Conservation (phyloP, 2,888 invertebrate species). For the Neria commutata region DNA sequence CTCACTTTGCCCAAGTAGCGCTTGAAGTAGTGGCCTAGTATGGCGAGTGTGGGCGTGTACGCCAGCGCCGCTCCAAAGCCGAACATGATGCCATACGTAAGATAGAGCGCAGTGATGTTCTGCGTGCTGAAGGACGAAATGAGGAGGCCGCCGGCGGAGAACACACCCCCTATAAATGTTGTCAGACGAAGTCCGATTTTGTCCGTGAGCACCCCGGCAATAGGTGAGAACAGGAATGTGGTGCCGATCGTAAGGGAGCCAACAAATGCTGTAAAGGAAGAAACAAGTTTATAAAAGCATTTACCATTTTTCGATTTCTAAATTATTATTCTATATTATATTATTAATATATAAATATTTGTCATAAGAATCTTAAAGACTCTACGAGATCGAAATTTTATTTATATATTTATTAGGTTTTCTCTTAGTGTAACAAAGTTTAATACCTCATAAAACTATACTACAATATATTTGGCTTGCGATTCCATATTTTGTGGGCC, state of each 20-base stretch:
- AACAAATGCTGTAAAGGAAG: conserved; percentile 78
- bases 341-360: neutral
- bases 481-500: too few relatives aligned
- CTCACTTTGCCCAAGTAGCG: conserved; percentile 84
- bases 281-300: neutral
- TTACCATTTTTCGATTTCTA: neutral
- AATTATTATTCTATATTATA: neutral
- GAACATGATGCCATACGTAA: conserved; percentile 89
- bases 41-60: conserved; percentile 90
- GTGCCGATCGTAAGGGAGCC: conserved; percentile 87
- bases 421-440: too few relatives aligned
- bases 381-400: neutral
- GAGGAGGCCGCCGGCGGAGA: conserved; percentile 79
- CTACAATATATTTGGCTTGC: too few relatives aligned
- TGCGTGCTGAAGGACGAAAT: conserved; percentile 77
- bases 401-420: too few relatives aligned
- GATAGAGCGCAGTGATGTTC: conserved; percentile 74
- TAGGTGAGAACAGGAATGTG: conserved; percentile 85
- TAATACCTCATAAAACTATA: too few relatives aligned
- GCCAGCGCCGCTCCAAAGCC: conserved; percentile 87
- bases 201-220: conserved; percentile 86
- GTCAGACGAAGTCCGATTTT: conserved; percentile 83
- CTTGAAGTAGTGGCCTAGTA: conserved; percentile 92
- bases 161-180: conserved; percentile 80
- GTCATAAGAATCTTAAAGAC: neutral